Evolutionary conservation across 2,797 vertebrate genomes (phyloP).

Genomic region (Tamandua tetradactyla): DNA sequence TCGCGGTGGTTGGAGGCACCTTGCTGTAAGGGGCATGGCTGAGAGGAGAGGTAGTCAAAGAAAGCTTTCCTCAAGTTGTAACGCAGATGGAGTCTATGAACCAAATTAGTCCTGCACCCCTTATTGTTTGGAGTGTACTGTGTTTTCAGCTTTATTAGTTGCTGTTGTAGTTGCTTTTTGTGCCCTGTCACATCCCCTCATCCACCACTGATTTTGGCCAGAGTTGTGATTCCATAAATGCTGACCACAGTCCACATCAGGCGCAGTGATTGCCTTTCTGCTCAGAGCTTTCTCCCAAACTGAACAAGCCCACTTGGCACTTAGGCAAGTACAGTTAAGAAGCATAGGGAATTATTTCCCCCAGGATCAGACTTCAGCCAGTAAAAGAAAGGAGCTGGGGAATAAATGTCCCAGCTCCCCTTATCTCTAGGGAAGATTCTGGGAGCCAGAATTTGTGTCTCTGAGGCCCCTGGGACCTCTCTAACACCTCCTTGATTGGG

Average conservation of each 20-base stretch:
- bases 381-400: background rate
- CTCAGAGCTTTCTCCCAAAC: background rate
- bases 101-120: background rate
- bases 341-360: background rate
- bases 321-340: background rate
- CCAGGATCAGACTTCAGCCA: background rate
- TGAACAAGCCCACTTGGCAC: background rate
- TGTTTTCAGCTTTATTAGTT: background rate
- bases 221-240: background rate
- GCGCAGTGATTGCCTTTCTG: background rate
- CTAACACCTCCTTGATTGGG: fast-evolving
- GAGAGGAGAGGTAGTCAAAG: background rate
- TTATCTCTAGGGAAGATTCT: background rate
- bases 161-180: background rate
- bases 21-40: background rate
- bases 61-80: background rate
- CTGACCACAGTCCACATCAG: background rate
- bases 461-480: background rate
- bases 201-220: background rate
- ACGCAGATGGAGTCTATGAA: background rate
- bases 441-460: background rate
- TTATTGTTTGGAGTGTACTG: background rate
- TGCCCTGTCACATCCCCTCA: background rate
- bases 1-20: background rate
- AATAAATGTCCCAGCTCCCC: background rate